Conservation (phyloP, 2,797 vertebrate species). For the Galagoides demidoff region DNA sequence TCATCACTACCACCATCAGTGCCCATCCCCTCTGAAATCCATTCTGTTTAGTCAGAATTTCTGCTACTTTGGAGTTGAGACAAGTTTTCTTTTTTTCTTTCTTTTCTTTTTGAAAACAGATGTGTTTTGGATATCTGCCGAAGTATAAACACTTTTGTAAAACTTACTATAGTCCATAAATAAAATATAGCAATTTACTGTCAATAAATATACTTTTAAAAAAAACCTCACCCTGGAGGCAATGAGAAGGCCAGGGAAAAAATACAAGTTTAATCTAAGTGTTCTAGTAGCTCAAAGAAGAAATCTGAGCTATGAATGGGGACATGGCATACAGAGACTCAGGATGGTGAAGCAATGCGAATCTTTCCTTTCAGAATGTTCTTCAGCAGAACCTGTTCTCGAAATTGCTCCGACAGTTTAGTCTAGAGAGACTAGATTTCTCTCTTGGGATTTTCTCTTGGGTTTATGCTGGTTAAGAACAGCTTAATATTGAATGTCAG, state of each 20-base stretch:
- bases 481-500: background rate
- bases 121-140: conserved; percentile 69
- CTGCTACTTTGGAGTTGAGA: conserved; percentile 16
- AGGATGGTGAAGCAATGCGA: background rate
- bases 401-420: background rate
- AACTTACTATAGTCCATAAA: conserved; percentile 75
- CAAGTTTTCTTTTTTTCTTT: background rate
- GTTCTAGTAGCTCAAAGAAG: background rate
- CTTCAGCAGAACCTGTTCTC: background rate
- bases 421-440: background rate
- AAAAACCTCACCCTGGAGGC: conserved; percentile 54
- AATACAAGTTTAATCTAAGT: background rate
- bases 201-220: conserved; percentile 73
- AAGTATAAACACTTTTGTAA: conserved; percentile 70
- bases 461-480: background rate
- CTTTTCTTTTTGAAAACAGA: background rate
- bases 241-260: conserved; percentile 31
- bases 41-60: conserved; percentile 60
- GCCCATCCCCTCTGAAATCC: background rate
- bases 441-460: background rate
- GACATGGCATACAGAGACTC: background rate
- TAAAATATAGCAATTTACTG: conserved; percentile 59
- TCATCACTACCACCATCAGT: background rate
- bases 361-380: background rate
- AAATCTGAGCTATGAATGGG: background rate